Base-by-base conservation (phyloP, 1,140 invertebrate species). In the Pristionchus pacificus region DNA sequence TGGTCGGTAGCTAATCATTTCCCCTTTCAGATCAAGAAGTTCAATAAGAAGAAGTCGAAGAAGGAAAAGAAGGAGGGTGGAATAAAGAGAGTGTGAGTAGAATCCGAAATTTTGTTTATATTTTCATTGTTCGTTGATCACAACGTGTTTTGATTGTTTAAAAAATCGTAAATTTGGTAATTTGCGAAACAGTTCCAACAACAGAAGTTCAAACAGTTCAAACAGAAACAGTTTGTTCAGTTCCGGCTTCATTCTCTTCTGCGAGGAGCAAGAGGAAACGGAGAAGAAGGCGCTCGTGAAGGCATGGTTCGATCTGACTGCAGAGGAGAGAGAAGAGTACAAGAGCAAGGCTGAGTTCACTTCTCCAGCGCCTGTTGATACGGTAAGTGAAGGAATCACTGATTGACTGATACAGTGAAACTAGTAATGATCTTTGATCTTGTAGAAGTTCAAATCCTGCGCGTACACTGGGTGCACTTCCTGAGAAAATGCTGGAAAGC, bases 401-500 rank as follows among this genome's bases (percentile, higher is more conserved):
- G 24, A 3, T 15, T 29, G 6, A 24, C 25, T 28, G n/a, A 10
- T 31, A 10, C 13, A 32, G 13, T 33, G 55, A 2, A 58, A 3
- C 38, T 65, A 2, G 29, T 31, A 49, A 19, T 58, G 3, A 28
- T 32, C 25, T 32, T n/a, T 30, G 24, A 57, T 19, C 57, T 73
- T 74, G 58, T n/a, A 63, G 74, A 74, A 60, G 33, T 78, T 63
- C 55, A 74, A 30, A 49, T 25, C 29, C 55, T 2, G 27, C 72
- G 13, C 74, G 63, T 24, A 77, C 70, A 29, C 65, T 83, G 15
- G 81, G 81, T 10, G 79, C 82, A n/a, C 68, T 83, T 33, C 78
- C 81, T 0, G 81, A 83, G 66, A 79, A 74, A 63, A 69, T 79
- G 31, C 59, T 84, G 28, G 72, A 78, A n/a, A 33, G 74, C 33